Evolutionary conservation across 2,888 invertebrate genomes (phyloP).

Genomic region (Beris morrisii): DNA sequence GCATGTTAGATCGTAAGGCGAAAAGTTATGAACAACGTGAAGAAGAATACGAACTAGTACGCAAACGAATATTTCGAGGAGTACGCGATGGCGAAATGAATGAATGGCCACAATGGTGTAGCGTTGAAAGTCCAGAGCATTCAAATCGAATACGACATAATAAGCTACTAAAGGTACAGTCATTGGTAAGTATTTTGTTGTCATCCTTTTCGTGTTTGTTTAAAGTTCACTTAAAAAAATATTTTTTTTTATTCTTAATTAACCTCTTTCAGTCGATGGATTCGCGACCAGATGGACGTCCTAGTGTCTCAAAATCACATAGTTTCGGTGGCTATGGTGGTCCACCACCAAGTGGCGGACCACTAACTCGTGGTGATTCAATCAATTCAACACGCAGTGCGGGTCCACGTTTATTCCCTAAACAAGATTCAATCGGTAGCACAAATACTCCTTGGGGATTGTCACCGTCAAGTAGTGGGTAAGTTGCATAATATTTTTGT

Average conservation of each 20-base stretch:
- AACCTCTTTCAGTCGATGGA: constrained; percentile 46
- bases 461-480: constrained; percentile 57
- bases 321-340: constrained; percentile 84
- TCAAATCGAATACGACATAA: constrained; percentile 49
- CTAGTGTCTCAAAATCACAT: constrained; percentile 77
- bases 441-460: constrained; percentile 54
- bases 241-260: constrained; percentile 43
- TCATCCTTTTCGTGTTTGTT: not conserved
- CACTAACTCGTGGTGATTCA: constrained; percentile 65
- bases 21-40: constrained; percentile 91
- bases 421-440: constrained; percentile 62
- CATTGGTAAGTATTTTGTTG: constrained; percentile 34
- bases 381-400: constrained; percentile 66
- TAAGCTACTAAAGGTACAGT: constrained; percentile 53
- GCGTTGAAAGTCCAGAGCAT: constrained; percentile 57
- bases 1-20: constrained; percentile 68
- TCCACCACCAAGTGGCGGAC: constrained; percentile 66
- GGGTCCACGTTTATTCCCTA: constrained; percentile 67
- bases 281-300: constrained; percentile 52
- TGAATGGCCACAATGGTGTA: constrained; percentile 58
- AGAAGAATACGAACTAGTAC: constrained; percentile 83
- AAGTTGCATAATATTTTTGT: constrained; percentile 34
- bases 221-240: constrained; percentile 29
- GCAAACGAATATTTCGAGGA: constrained; percentile 76
- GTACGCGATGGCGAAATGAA: constrained; percentile 46